phyloP scores from a whole-genome alignment of 2,113 vertebrate species.

The Corythaeola cristata region DNA sequence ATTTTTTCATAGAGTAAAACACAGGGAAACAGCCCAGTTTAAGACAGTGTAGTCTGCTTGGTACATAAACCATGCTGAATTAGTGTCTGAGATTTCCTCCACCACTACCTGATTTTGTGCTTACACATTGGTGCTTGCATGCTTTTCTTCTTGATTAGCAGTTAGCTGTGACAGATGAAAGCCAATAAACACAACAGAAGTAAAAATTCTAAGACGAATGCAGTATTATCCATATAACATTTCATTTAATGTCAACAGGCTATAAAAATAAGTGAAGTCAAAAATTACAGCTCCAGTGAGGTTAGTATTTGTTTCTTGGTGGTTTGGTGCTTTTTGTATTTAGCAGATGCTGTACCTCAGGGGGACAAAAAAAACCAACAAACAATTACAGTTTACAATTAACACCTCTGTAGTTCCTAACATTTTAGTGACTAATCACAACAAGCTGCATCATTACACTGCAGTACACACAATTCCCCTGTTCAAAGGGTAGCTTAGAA shows the following conservation, averaged over 20 bases:
- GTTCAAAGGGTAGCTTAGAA: background rate
- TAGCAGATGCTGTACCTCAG: background rate
- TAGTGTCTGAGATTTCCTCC: background rate
- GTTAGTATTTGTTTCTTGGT: background rate
- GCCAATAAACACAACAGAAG: background rate
- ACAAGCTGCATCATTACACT: background rate
- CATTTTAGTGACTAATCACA: background rate
- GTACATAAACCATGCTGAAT: background rate
- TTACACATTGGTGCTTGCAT: background rate
- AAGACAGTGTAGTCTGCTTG: background rate
- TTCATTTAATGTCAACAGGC: background rate
- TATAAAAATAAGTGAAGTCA: background rate
- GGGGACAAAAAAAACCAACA: rapidly evolving
- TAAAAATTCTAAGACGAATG: background rate
- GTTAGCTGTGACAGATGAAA: background rate
- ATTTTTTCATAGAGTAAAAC: background rate
- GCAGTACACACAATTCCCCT: background rate
- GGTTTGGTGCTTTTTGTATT: background rate
- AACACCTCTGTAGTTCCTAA: background rate
- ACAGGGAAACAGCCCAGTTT: background rate
- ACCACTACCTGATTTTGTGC: background rate
- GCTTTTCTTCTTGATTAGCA: background rate
- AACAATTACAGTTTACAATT: background rate
- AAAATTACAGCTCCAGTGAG: background rate
- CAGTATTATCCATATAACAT: background rate